Percentiles rank a stretch among this genome's conserved stretches.
phyloP scores from a whole-genome alignment of 2,888 invertebrate genomes.

The Drosophila tanythrix region DNA sequence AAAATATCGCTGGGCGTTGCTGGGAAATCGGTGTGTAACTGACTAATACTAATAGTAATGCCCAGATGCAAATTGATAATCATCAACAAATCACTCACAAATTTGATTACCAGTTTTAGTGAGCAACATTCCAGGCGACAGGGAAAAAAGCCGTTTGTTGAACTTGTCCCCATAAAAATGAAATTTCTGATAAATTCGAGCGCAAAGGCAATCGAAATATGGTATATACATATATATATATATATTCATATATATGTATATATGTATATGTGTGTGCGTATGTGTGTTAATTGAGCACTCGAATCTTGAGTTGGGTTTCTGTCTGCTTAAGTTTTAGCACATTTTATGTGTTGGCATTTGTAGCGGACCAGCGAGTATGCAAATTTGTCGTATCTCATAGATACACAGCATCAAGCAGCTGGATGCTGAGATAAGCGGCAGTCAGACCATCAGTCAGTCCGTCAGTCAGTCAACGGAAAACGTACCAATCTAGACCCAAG shows the following conservation, averaged over 20 bases:
- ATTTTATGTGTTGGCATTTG: slow-evolving; percentile 48
- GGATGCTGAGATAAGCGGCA: slow-evolving; percentile 52
- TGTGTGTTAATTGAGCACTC: slow-evolving; percentile 73
- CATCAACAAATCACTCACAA: slow-evolving; percentile 40
- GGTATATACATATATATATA: background rate
- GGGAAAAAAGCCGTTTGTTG: slow-evolving; percentile 63
- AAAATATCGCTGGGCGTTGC: slow-evolving; percentile 47
- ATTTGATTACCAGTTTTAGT: slow-evolving; percentile 58
- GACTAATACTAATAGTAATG: slow-evolving; percentile 63
- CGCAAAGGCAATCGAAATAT: slow-evolving; percentile 35
- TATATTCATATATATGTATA: background rate
- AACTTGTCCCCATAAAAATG: slow-evolving; percentile 62
- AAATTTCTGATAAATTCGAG: slow-evolving; percentile 54
- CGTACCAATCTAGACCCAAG: slow-evolving; percentile 32
- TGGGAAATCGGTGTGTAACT: slow-evolving; percentile 45
- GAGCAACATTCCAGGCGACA: slow-evolving; percentile 59
- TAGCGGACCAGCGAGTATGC: slow-evolving; percentile 62
- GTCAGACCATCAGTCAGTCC: slow-evolving; percentile 44
- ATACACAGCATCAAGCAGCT: slow-evolving; percentile 23
- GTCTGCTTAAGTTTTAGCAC: slow-evolving; percentile 65
- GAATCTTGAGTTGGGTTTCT: slow-evolving; percentile 36
- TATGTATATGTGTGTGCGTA: slow-evolving; percentile 17
- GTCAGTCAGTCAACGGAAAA: slow-evolving; percentile 36
- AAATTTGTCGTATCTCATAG: slow-evolving; percentile 56
- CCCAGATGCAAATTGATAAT: slow-evolving; percentile 68